Percentiles rank a stretch among this genome's conserved stretches.
phyloP scores from a whole-genome alignment of 2,113 vertebrate genomes.

The Porphyrio hochstetteri region DNA sequence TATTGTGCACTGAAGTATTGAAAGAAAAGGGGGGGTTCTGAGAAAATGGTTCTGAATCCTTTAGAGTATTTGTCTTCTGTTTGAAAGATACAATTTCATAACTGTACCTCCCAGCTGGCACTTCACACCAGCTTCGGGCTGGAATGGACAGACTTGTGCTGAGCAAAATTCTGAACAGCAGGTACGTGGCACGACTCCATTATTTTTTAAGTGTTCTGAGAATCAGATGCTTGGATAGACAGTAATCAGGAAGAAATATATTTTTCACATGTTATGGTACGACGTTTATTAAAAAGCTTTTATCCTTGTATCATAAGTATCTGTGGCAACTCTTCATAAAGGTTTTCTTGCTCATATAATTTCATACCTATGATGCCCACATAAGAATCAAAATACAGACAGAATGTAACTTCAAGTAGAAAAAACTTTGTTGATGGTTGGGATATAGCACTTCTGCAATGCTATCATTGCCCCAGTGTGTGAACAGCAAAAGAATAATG shows the following conservation, averaged over 20 bases:
- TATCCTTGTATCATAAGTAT: background rate
- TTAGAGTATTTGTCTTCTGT: background rate
- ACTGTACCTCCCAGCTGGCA: background rate
- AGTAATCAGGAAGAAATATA: background rate
- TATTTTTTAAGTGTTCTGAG: background rate
- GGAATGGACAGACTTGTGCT: background rate
- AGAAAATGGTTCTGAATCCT: background rate
- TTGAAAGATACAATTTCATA: background rate
- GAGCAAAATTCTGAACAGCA: background rate
- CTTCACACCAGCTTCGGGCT: background rate
- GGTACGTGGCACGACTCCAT: background rate
- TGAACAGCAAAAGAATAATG: background rate
- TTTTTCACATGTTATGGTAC: background rate
- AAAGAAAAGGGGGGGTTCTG: background rate
- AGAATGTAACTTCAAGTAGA: background rate
- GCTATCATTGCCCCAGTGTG: background rate
- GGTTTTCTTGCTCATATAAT: background rate
- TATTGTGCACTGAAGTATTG: background rate
- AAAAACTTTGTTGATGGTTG: background rate
- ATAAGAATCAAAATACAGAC: background rate
- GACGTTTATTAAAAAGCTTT: background rate
- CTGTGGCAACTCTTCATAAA: background rate
- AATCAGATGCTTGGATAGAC: background rate
- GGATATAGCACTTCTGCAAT: background rate
- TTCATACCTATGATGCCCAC: background rate